phyloP scores from a whole-genome alignment of 2,888 invertebrate species.

The Tillus elongatus region DNA sequence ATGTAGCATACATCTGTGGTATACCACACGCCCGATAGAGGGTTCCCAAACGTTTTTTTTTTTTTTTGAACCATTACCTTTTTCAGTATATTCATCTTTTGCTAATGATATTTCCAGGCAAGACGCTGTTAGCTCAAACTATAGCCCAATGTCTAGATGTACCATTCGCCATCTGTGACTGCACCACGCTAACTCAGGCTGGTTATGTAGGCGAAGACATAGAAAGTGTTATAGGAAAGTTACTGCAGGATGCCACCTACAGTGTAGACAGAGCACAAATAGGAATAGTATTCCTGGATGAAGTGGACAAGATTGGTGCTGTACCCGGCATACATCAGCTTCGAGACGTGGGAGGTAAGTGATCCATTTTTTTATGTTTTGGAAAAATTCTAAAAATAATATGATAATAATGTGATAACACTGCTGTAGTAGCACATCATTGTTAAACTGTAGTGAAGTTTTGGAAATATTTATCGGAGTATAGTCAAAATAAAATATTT shows the following conservation, averaged over 20 bases:
- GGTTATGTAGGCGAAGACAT: slow-evolving; percentile 99
- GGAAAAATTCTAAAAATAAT: background rate
- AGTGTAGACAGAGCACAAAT: slow-evolving; percentile 96
- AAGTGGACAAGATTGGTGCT: slow-evolving; percentile 98
- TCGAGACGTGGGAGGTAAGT: slow-evolving; percentile 76
- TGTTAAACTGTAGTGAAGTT: no score
- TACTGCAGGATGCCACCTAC: slow-evolving; percentile 93
- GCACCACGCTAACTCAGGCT: slow-evolving; percentile 90
- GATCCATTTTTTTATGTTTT: no score
- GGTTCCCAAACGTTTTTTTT: no score
- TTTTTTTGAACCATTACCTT: background rate
- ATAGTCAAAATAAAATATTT: no score
- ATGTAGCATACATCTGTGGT: no score
- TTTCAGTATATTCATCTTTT: background rate
- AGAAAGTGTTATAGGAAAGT: slow-evolving; percentile 94
- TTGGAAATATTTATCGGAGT: no score
- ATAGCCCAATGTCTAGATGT: slow-evolving; percentile 97
- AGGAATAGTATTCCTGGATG: slow-evolving; percentile 97
- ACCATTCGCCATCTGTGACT: slow-evolving; percentile 98
- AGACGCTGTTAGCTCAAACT: slow-evolving; percentile 94
- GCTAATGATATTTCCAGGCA: slow-evolving; percentile 51
- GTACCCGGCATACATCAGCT: slow-evolving; percentile 90
- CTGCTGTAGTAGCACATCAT: background rate
- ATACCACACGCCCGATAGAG: no score
- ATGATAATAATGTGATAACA: background rate